Base-by-base conservation (phyloP, 2,888 invertebrate genomes). In the Abscondita cerata region DNA sequence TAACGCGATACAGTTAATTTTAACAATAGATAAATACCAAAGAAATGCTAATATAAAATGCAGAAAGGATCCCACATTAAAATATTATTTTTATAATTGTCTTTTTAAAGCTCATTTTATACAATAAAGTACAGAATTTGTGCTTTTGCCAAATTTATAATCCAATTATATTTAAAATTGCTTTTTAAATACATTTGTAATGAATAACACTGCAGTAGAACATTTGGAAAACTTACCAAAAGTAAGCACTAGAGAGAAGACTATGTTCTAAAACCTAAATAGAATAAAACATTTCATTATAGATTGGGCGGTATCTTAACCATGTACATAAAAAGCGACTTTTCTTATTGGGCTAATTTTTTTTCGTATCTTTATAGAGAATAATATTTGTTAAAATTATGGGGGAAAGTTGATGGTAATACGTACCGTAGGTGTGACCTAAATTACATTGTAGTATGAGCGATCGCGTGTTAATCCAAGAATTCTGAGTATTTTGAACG, bases 151-250 rank as follows among this genome's bases (percentile, higher is more conserved):
- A 44, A 44, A 44, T 44, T 11, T 18, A 19, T 44, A 44, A 44
- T 44, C 44, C 44, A 44, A 44, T 44, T 44, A 44, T 18, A 44
- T 16, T 18, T 41, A 44, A 44, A 44, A 16, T 18, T 36, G 41
- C 31, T 54, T n/a, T n/a, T 54, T 58, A 63, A 59, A 53, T 52
- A 59, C 52, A 47, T 41, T 54, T 51, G 59, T 63, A 63, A 62
- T 63, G 59, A 63, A 63, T 63, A 63, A 59, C 59, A 59, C 63
- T 63, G 63, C 63, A 63, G 63, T 19, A 54, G 44, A 53, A 25
- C 57, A 63, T 63, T 63, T 63, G 63, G 63, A 52, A 38, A 15
- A n/a, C 44, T 46, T 59, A 54, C 63, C 57, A 63, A 62, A 13
- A 33, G 44, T 52, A 33, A 16, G 48, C 52, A 31, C 34, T 36